Conservation (phyloP, 2,113 vertebrate genomes). For the Felis chaus region DNA sequence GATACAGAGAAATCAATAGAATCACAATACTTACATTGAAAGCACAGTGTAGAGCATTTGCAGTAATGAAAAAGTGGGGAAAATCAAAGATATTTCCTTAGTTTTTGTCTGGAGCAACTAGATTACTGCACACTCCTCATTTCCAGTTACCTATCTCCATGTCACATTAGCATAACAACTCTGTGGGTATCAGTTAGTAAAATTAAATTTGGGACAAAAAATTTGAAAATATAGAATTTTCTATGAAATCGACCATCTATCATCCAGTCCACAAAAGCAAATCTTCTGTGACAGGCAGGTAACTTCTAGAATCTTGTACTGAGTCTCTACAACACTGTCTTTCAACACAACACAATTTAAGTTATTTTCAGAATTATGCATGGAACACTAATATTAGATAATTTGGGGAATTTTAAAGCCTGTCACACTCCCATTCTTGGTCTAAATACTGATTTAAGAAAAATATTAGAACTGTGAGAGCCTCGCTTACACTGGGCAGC, state of each 20-base stretch:
- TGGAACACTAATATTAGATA: neutral
- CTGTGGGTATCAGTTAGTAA: neutral
- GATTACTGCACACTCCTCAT: neutral
- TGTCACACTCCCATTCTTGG: neutral
- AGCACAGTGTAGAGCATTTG: neutral
- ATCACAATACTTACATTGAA: neutral
- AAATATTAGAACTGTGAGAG: neutral
- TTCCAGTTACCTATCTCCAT: neutral
- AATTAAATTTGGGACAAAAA: slow-evolving; percentile 47
- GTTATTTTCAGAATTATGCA: neutral
- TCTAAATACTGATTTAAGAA: slow-evolving; percentile 19
- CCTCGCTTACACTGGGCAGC: neutral
- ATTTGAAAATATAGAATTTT: slow-evolving; percentile 29
- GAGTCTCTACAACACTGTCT: neutral
- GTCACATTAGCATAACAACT: neutral
- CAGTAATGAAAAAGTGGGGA: neutral
- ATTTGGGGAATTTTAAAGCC: neutral
- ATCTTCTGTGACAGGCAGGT: neutral
- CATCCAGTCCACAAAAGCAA: slow-evolving; percentile 11
- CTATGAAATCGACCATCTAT: neutral
- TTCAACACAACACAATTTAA: slow-evolving; percentile 26
- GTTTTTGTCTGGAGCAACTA: neutral
- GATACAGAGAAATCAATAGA: neutral
- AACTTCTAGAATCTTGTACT: neutral
- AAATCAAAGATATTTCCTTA: neutral